Percentiles rank a stretch among this genome's conserved stretches.
Evolutionary conservation across 37 sponge, comb jelly and placozoan genomes (phyloP).

Genomic region (Corticium candelabrum): DNA sequence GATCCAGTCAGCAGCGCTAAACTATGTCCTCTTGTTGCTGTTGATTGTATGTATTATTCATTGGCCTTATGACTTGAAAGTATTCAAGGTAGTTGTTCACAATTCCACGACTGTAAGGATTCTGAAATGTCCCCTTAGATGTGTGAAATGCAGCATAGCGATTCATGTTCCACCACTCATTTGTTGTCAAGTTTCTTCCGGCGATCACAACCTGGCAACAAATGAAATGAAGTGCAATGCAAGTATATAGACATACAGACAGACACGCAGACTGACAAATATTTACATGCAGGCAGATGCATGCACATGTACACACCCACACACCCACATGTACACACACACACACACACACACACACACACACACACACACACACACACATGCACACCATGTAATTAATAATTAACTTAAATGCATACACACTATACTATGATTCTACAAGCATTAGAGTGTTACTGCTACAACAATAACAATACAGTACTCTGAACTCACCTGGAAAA

Average conservation of each 20-base stretch:
- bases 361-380: not conserved
- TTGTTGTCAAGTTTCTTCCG: constrained; percentile 56
- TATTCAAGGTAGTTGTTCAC: constrained; percentile 56
- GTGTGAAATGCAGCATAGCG: constrained; percentile 65
- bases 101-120: constrained; percentile 72
- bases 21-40: no score
- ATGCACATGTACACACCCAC: not conserved
- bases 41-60: no score
- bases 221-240: not conserved
- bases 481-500: no score
- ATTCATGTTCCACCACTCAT: constrained; percentile 50
- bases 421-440: no score
- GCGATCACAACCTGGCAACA: constrained; percentile 22
- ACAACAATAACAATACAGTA: no score
- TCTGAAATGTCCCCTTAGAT: constrained; percentile 40
- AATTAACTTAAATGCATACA: no score
- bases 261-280: no score
- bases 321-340: not conserved
- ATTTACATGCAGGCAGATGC: no score
- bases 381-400: not conserved
- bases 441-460: no score
- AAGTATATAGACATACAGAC: no score
- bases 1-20: no score
- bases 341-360: not conserved
- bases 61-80: constrained; percentile 47